phyloP scores from a whole-genome alignment of 2,113 vertebrate genomes.

The Motacilla alba region DNA sequence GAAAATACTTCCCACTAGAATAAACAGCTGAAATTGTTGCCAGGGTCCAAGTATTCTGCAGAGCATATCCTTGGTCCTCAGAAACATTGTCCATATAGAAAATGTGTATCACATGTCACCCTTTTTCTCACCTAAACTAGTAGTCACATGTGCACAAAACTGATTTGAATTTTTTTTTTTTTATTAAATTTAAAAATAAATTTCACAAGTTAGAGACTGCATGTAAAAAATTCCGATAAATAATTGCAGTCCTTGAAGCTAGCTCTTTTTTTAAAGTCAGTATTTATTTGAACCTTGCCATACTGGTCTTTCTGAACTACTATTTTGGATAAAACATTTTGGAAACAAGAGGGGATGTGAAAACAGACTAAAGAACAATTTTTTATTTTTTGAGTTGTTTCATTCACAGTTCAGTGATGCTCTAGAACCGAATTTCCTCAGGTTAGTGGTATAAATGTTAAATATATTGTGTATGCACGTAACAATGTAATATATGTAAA shows the following conservation, averaged over 20 bases:
- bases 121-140: background rate
- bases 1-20: background rate
- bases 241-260: background rate
- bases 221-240: background rate
- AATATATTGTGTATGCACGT: background rate
- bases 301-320: background rate
- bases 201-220: background rate
- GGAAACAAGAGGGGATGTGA: background rate
- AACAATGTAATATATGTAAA: background rate
- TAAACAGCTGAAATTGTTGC: background rate
- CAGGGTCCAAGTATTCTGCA: background rate
- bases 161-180: background rate
- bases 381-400: background rate
- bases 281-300: background rate
- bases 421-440: background rate
- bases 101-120: background rate
- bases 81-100: background rate
- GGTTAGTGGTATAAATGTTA: background rate
- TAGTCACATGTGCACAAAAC: background rate
- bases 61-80: background rate
- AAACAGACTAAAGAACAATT: background rate
- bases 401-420: background rate
- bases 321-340: background rate
- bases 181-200: background rate
- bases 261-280: background rate